Percentiles rank a stretch among this genome's conserved stretches.
Evolutionary conservation across 2,113 vertebrate species (phyloP).

Genomic region (Hymenochirus boettgeri): DNA sequence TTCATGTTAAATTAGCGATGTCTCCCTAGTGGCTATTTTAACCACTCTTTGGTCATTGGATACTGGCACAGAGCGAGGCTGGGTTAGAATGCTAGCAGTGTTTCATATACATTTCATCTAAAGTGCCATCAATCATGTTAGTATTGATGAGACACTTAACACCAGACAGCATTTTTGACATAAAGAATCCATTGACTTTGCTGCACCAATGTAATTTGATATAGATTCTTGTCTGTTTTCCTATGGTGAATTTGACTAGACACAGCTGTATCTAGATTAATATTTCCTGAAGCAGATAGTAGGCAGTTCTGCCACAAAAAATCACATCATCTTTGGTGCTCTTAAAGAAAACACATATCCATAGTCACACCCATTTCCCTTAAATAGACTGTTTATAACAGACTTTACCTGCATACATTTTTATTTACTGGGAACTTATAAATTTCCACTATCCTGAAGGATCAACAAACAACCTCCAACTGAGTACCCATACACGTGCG

Average conservation of each 20-base stretch:
- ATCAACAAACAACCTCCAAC: too few relatives aligned
- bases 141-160: constrained; percentile 5
- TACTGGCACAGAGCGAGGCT: not conserved
- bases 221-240: not conserved
- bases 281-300: not conserved
- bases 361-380: too few relatives aligned
- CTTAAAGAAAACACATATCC: too few relatives aligned
- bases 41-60: not conserved
- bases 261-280: constrained; percentile 1
- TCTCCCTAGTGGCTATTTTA: not conserved
- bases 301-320: not conserved
- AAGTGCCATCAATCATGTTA: not conserved
- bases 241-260: constrained; percentile 23
- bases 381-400: too few relatives aligned
- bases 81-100: not conserved
- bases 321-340: too few relatives aligned
- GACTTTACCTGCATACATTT: too few relatives aligned
- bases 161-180: constrained; percentile 7
- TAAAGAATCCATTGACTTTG: constrained; percentile 22
- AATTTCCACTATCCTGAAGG: too few relatives aligned
- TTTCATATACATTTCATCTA: constrained; percentile 4
- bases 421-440: too few relatives aligned
- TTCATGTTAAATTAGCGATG: not conserved
- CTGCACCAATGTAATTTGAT: constrained; percentile 34
- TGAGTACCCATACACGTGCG: too few relatives aligned